phyloP scores from a whole-genome alignment of 2,888 invertebrate genomes.

The Vannuccia rotundouncinata region DNA sequence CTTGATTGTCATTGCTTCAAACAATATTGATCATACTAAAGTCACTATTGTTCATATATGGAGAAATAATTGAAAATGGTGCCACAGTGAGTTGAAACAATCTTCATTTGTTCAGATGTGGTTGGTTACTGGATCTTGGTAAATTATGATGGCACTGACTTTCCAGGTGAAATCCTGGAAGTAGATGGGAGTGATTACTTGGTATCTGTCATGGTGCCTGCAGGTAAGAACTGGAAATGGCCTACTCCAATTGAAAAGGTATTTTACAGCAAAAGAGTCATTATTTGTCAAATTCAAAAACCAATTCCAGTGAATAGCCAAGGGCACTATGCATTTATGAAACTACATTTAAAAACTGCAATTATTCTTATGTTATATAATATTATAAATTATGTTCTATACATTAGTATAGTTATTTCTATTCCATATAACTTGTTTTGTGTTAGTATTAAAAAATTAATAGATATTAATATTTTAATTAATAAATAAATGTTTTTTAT shows the following conservation, averaged over 20 bases:
- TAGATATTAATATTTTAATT: no score
- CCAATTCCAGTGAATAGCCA: constrained; percentile 12
- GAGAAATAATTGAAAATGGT: neutral
- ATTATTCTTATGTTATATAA: neutral
- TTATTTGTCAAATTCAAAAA: neutral
- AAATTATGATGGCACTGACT: no score
- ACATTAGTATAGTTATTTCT: no score
- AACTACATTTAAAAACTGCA: constrained; percentile 21
- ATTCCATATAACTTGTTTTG: constrained; percentile 26
- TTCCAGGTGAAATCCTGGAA: no score
- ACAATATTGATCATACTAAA: neutral
- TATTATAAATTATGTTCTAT: neutral
- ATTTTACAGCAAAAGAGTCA: constrained; percentile 1
- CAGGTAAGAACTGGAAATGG: constrained; percentile 17
- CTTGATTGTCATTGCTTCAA: neutral
- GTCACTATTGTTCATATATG: neutral
- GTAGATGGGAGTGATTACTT: constrained; percentile 19
- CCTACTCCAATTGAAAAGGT: neutral
- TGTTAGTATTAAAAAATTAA: no score
- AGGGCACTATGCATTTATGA: constrained; percentile 15
- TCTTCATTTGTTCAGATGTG: neutral
- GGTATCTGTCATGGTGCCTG: constrained; percentile 11
- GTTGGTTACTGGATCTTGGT: no score
- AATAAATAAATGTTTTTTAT: no score
- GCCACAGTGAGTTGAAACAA: neutral